phyloP scores from a whole-genome alignment of 2,113 vertebrate genomes.

The Lutjanus erythropterus region DNA sequence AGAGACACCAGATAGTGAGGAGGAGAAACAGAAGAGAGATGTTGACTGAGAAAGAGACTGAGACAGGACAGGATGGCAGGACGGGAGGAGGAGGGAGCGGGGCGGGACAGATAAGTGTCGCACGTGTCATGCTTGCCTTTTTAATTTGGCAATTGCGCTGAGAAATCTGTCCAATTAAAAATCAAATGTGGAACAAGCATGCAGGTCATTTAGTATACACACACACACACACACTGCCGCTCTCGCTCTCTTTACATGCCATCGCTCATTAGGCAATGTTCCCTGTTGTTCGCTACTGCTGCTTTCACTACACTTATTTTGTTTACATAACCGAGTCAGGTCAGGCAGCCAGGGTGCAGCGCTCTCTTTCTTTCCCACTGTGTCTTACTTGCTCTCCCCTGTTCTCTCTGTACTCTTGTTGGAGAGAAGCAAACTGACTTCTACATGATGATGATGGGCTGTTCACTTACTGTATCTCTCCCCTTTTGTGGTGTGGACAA shows the following conservation, averaged over 20 bases:
- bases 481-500: not conserved
- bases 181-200: constrained; percentile 69
- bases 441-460: not conserved
- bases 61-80: constrained; percentile 24
- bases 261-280: constrained; percentile 73
- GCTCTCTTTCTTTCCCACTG: constrained; percentile 11
- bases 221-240: constrained; percentile 5
- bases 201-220: constrained; percentile 58
- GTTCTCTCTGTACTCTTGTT: not conserved
- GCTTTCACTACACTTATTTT: constrained; percentile 66
- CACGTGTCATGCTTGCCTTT: constrained; percentile 60
- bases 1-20: constrained; percentile 45
- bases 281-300: constrained; percentile 60
- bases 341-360: constrained; percentile 50
- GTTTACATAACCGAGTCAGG: constrained; percentile 78
- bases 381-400: constrained; percentile 14
- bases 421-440: constrained; percentile 10
- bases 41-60: constrained; percentile 37
- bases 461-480: constrained; percentile 8
- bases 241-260: constrained; percentile 50
- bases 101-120: constrained; percentile 35
- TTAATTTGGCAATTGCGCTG: constrained; percentile 60
- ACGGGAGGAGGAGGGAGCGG: constrained; percentile 28
- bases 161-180: constrained; percentile 77
- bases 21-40: constrained; percentile 40